Evolutionary conservation across 2,888 invertebrate genomes (phyloP), one percentile per base, ranked within the genome.

Genomic region (Alsophila aescularia): DNA sequence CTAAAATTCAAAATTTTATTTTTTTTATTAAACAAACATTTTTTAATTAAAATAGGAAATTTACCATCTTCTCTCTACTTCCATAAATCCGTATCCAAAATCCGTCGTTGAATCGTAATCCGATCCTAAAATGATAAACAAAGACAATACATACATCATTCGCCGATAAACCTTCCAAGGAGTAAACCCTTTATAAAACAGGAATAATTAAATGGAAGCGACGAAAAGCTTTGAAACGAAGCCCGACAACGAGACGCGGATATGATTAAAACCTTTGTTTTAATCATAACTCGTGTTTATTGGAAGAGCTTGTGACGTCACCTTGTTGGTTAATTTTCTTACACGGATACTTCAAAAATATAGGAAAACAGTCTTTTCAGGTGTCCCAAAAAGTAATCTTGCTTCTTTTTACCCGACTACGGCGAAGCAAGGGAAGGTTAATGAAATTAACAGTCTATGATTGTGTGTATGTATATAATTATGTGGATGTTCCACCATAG

Each of bases 261-360:
- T 50, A 51, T 56, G 55, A 56, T 56, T 56, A 47, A 31, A 45
- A 32, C 35, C 55, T 45, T 56, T 51, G 44, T 44, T 45, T 40
- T 36, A 41, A 45, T 31, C n/a, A 45, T 50, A 10, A 41, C 27
- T 14, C 35, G 13, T 36, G 43, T 42, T 53, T 53, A 42, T 37
- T 43, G 32, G 32, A 48, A 42, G 40, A 44, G 32, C 21, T 31
- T 18, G 37, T 18, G 16, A 45, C 36, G 44, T 24, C 15, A 12
- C 35, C 41, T 16, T 21, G 35, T 36, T 52, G 18, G 40, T 52
- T 40, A 45, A 45, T 42, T 31, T 52, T 41, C 47, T 24, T 45
- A 37, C n/a, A 18, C 18, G 7, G 24, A 8, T n/a, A n/a, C n/a
- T n/a, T n/a, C n/a, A n/a, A n/a, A n/a, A n/a, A n/a, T n/a, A n/a